Evolutionary conservation across 2,113 vertebrate genomes (phyloP), one percentile per base, ranked within the genome.

Genomic region (Fregata magnificens): DNA sequence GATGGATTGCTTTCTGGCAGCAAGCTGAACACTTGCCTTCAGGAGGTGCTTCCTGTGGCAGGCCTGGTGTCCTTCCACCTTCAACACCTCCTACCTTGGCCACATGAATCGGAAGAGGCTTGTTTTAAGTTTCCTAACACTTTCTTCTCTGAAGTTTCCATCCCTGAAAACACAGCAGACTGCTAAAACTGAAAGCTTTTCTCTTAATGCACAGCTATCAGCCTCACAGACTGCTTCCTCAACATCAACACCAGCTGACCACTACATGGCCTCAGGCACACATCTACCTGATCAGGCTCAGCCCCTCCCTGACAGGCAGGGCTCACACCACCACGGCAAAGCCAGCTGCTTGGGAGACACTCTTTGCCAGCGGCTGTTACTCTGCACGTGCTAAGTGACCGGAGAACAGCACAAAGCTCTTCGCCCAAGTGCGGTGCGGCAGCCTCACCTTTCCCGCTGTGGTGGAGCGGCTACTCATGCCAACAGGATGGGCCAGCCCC

Each of bases 341-440:
- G 80, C 58, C 24, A 7, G 50, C 40, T 53, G 61, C 65, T 8
- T 16, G 19, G 31, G 59, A 90, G 20, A 47, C 19, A 17, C 65
- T 5, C 28, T 22, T 49, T 78, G 45, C n/a, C 71, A 21, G 53
- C 2, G 3, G 59, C 38, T 58, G 44, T 28, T 62, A 31, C 1
- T 5, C 49, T 22, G 25, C 58, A 8, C 3, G 3, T 5, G 52
- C 62, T 20, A 88, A 58, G 59, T 5, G 18, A 86, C 38, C 20
- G 2, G 50, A 61, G 76, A 81, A 34, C 1, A 71, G 83, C 73
- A 84, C 59, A 77, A 50, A 93, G 65, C 52, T 21, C 32, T 28
- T 50, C 1, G 1, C 29, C 36, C 63, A 16, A 65, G 47, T 11
- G 0, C 2, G 3, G n/a, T 28, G 72, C 19, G 2, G 82, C 50